Conservation (phyloP, 64 coral and sea anemone genomes). For the Pachyseris speciosa region DNA sequence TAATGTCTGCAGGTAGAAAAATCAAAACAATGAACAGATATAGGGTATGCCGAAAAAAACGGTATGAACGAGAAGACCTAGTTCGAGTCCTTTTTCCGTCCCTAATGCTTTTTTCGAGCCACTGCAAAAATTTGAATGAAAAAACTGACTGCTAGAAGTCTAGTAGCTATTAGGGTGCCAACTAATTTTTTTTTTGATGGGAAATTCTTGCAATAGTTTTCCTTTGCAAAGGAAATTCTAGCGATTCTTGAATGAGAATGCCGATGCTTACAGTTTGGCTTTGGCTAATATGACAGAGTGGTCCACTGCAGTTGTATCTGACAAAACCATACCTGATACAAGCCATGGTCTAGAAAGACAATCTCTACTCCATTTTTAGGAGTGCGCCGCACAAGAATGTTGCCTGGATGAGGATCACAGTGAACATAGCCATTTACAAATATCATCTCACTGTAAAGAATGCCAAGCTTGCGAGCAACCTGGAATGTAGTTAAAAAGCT, state of each 20-base stretch:
- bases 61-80: too few relatives aligned
- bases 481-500: neutral
- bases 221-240: too few relatives aligned
- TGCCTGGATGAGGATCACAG: slow-evolving; percentile 98
- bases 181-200: neutral
- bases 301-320: too few relatives aligned
- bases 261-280: too few relatives aligned
- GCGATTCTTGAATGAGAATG: too few relatives aligned
- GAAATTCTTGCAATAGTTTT: too few relatives aligned
- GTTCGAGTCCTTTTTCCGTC: too few relatives aligned
- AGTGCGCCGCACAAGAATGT: slow-evolving; percentile 81
- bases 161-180: neutral
- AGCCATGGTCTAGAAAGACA: slow-evolving; percentile 94
- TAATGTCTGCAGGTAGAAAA: slow-evolving; percentile 61
- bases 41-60: neutral
- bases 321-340: slow-evolving; percentile 82
- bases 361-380: slow-evolving; percentile 78
- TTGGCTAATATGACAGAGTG: too few relatives aligned
- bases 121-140: too few relatives aligned
- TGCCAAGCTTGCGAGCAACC: slow-evolving; percentile 89
- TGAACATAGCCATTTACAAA: slow-evolving; percentile 98
- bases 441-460: slow-evolving; percentile 99
- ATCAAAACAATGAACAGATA: neutral
- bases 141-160: neutral
- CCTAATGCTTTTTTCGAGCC: too few relatives aligned